Evolutionary conservation across 2,113 vertebrate genomes (phyloP), one percentile per base, ranked within the genome.

Genomic region (Sander vitreus): DNA sequence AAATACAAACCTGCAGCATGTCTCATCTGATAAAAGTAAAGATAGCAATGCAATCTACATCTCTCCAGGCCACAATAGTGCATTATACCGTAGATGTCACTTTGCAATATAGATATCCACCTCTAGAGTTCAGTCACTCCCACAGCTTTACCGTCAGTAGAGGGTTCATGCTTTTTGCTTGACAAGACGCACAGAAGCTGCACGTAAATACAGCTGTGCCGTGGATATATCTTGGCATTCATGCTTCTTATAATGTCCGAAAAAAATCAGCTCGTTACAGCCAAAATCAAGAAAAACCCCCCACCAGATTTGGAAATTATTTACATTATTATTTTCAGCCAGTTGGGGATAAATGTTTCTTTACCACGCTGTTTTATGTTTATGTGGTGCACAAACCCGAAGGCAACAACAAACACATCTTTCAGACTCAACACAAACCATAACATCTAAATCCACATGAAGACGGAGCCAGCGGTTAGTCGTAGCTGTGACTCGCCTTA

Each of bases 121-220:
- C 84, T 89, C 83, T 80, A 84, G 87, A 88, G 87, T 88, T 90
- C 81, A 87, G 71, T 76, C 75, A 13, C 77, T 79, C 65, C 58
- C 67, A 75, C 85, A 76, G 76, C 74, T 81, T 72, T 57, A 63
- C 70, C 71, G 70, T 55, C 76, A 69, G 88, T 21, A 55, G 69
- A 64, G 66, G 75, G 78, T 47, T 77, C 79, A 77, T 81, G 84
- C 14, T 51, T 73, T 88, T 85, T 85, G 58, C 84, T 76, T 78
- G 78, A 88, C 85, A 82, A 72, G 81, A 68, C n/a, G 74, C 54
- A 87, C 82, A 79, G 65, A 68, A 70, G 69, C 72, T 66, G 60
- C 73, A 73, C 73, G 84, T 77, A 89, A 86, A 89, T 73, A 89
- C 90, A 89, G 85, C 84, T 90, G 89, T 59, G 78, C 73, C 8